phyloP scores from a whole-genome alignment of 2,113 vertebrate species.

The Pyxicephalus adspersus region DNA sequence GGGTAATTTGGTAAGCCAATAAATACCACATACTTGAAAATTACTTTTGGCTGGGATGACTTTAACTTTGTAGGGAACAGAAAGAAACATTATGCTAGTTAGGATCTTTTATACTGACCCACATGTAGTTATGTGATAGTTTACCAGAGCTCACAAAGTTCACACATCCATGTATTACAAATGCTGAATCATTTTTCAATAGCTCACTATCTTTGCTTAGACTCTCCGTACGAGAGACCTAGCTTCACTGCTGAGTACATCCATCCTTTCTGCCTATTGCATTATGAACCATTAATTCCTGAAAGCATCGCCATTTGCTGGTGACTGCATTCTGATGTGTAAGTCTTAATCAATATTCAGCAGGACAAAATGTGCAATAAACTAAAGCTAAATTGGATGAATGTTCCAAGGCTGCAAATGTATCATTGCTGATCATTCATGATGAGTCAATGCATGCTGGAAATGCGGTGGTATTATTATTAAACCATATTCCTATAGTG shows the following conservation, averaged over 20 bases:
- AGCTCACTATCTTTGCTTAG: neutral
- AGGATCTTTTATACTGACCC: neutral
- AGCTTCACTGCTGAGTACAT: constrained; percentile 16
- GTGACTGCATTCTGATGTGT: constrained; percentile 50
- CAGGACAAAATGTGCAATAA: constrained; percentile 55
- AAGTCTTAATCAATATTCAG: constrained; percentile 53
- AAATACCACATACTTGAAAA: too few species aligned
- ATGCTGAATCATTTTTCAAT: neutral
- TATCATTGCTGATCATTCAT: constrained; percentile 47
- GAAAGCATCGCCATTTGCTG: constrained; percentile 42
- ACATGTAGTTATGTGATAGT: neutral
- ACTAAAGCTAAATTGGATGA: constrained; percentile 53
- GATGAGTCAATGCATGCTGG: constrained; percentile 42
- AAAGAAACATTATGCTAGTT: neutral
- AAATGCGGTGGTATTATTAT: constrained; percentile 45
- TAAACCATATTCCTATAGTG: constrained; percentile 14
- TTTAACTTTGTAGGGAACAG: neutral
- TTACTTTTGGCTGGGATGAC: too few species aligned
- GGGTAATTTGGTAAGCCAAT: too few species aligned
- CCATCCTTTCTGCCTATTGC: constrained; percentile 24
- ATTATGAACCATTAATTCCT: constrained; percentile 46
- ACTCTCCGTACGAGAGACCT: constrained; percentile 11
- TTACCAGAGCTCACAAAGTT: neutral
- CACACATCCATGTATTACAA: neutral
- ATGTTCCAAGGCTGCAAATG: constrained; percentile 35